phyloP scores from a whole-genome alignment of 1,140 invertebrate species.

The Heliconius melpomene region DNA sequence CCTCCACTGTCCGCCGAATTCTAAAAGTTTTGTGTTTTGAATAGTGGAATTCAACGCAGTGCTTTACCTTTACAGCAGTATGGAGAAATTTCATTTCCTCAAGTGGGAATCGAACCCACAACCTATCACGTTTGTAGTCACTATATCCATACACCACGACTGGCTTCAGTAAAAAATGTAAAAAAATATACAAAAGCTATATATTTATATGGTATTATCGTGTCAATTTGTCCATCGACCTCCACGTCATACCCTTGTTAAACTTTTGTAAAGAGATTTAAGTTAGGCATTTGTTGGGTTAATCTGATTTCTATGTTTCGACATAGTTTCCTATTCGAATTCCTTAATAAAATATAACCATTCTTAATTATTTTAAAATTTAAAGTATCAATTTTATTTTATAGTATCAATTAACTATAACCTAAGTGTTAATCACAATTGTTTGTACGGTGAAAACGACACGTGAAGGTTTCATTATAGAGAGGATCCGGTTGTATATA shows the following conservation, averaged over 20 bases:
- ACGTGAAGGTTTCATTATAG: not conserved
- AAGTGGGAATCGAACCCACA: too few species aligned
- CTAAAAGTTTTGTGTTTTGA: too few species aligned
- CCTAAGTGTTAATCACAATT: not conserved
- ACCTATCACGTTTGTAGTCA: too few species aligned
- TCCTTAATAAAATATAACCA: not conserved
- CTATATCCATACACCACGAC: too few species aligned
- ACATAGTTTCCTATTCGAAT: not conserved
- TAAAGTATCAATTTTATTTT: too few species aligned
- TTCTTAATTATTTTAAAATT: too few species aligned
- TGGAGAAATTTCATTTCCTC: too few species aligned
- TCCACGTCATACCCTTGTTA: conserved; percentile 3
- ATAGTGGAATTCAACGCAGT: too few species aligned
- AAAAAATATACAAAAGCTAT: not conserved
- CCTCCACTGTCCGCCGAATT: too few species aligned
- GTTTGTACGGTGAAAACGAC: not conserved
- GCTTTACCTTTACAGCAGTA: too few species aligned
- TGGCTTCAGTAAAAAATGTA: too few species aligned
- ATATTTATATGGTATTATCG: not conserved
- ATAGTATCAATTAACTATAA: too few species aligned
- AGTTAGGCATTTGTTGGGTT: not conserved
- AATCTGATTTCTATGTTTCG: not conserved
- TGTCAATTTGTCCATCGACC: conserved; percentile 6
- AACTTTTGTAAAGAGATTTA: not conserved
- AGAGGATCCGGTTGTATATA: not conserved